Conservation (phyloP, 2,797 vertebrate genomes). For the Chromobotia macracanthus region DNA sequence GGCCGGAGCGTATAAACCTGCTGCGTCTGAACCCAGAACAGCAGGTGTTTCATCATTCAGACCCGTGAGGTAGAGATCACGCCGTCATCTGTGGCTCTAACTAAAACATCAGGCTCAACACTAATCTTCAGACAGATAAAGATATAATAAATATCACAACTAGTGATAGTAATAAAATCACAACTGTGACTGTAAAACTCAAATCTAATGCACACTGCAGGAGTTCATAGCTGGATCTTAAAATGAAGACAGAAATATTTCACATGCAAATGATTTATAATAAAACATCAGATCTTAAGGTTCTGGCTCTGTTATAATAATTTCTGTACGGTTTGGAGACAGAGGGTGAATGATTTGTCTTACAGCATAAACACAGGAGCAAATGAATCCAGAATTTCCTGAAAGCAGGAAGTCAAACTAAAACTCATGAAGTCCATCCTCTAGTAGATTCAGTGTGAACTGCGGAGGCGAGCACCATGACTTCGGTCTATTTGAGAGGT, state of each 20-base stretch:
- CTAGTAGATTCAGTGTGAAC: no score
- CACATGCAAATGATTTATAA: constrained; percentile 9
- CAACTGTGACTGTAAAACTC: not conserved
- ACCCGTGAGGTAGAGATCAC: not conserved
- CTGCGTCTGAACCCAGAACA: not conserved
- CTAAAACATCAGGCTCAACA: no score
- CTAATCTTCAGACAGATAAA: no score
- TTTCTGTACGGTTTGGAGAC: not conserved
- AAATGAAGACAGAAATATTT: no score
- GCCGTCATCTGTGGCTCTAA: no score
- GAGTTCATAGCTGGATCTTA: not conserved
- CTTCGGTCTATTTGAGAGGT: not conserved
- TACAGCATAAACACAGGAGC: not conserved
- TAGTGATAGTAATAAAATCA: not conserved
- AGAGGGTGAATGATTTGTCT: no score
- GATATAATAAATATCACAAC: no score
- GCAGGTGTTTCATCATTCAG: constrained; percentile 27
- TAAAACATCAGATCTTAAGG: constrained; percentile 28
- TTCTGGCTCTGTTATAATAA: not conserved
- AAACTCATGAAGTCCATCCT: no score
- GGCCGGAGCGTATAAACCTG: no score
- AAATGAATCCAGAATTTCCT: no score
- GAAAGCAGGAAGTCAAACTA: no score
- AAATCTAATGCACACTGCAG: not conserved
- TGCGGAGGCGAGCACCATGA: not conserved